Evolutionary conservation across 1,140 invertebrate genomes (phyloP), one percentile per base, ranked within the genome.

Genomic region (Drosophila ogumai): DNA sequence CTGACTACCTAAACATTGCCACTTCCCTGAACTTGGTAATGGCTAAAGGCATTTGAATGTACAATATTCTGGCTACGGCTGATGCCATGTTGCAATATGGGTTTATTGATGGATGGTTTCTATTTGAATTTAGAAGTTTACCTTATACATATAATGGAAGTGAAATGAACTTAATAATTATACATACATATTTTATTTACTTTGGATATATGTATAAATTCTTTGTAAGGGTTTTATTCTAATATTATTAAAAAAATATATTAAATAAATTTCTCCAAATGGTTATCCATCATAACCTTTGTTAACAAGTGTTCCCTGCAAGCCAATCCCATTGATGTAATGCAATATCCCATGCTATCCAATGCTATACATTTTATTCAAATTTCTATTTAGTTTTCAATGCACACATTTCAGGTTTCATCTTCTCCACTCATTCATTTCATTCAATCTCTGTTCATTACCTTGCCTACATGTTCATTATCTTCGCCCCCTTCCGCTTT

Each of bases 401-500:
- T 34, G 17, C 47, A 55, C 47, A 67, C 47, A 67, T 67, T 54
- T 44, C 63, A 67, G 60, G 47, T 69, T 55, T 44, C 47, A 44
- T 69, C 63, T 40, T 41, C 56, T 65, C 31, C 38, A 25, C 38
- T 44, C 61, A 52, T 67, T 61, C 61, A 61, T 69, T 69, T 50
- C 66, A 69, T 69, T 69, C 66, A 69, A 67, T 69, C 68, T 57
- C 34, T 72, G 50, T 58, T 58, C 64, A 44, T 69, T 69, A 47
- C 50, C 66, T 66, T 66, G 10, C 60, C 47, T 32, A 65, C 63
- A 49, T 68, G 44, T 65, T 46, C 28, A 49, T 57, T 66, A 61
- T 54, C 41, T 43, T 25, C 22, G 15, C 19, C 46, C 50, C 36
- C 4, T 12, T 40, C 9, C 28, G 13, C 17, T 34, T 54, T 54